Percentiles rank a stretch among this genome's conserved stretches.
Conservation (phyloP, 1,140 invertebrate genomes). For the Conus betulinus region DNA sequence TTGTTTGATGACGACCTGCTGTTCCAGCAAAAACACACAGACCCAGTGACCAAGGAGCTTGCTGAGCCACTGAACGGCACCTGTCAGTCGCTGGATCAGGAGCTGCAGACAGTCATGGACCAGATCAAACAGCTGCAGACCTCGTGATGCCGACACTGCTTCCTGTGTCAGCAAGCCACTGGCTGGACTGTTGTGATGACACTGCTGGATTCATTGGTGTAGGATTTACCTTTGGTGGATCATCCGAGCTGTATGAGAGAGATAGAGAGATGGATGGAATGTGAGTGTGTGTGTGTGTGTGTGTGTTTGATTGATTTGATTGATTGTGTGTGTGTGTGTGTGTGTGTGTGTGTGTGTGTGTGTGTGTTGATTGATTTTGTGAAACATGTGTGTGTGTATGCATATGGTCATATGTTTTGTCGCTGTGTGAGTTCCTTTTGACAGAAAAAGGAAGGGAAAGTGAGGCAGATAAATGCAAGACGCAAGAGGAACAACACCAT, state of each 20-base stretch:
- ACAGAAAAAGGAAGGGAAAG: not conserved
- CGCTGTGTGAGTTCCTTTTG: not conserved
- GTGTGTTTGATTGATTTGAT: not conserved
- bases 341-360: too few relatives aligned
- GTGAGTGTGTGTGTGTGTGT: too few relatives aligned
- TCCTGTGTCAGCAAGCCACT: too few relatives aligned
- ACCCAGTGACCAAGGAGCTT: constrained; percentile 50
- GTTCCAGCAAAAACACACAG: constrained; percentile 62
- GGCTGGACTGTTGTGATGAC: too few relatives aligned
- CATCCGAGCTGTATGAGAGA: not conserved
- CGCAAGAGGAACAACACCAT: too few relatives aligned
- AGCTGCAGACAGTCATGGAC: constrained; percentile 42
- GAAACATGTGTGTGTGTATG: not conserved
- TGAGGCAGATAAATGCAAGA: too few relatives aligned
- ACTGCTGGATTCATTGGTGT: too few relatives aligned
- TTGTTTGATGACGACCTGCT: not conserved
- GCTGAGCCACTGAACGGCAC: constrained; percentile 21
- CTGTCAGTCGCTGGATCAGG: constrained; percentile 33
- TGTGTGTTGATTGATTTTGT: not conserved
- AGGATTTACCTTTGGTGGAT: too few relatives aligned
- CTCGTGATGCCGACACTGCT: constrained; percentile 20
- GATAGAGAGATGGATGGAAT: not conserved
- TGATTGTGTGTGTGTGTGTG: constrained; percentile 6
- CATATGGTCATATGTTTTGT: not conserved
- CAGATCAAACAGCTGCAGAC: constrained; percentile 36